These are phyloP conservation scores for Musca vetustissima DNA, from an alignment of 1,140 invertebrate species.

Conservation along the genomic window DNA sequence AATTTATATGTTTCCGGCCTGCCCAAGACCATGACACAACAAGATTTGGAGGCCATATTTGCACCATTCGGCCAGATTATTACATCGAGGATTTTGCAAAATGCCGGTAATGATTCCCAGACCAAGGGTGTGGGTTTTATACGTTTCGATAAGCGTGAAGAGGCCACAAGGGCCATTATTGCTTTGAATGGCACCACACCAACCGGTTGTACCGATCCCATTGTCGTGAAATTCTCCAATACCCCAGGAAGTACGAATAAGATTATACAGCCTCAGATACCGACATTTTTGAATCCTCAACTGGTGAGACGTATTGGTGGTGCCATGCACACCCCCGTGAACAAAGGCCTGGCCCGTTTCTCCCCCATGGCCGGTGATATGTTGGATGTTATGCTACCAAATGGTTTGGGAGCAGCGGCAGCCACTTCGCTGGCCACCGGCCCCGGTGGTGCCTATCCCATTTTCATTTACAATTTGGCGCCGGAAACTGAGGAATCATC, in stretches of 20 bases:
- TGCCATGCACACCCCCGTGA: conserved; percentile 83
- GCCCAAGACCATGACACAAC: conserved; percentile 82
- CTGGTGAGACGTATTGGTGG: conserved; percentile 62
- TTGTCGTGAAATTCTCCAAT: conserved; percentile 66
- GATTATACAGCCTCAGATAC: conserved; percentile 52
- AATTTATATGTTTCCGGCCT: conserved; percentile 87
- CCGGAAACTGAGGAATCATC: conserved; percentile 98
- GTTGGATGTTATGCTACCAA: conserved; percentile 76
- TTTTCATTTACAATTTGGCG: conserved; percentile 98
- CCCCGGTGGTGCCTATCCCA: conserved; percentile 84
- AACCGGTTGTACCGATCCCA: conserved; percentile 61
- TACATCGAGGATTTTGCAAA: conserved; percentile 82
- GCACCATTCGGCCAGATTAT: conserved; percentile 81
- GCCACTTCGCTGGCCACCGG: conserved; percentile 59
- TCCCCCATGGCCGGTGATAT: conserved; percentile 81
- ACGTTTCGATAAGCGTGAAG: conserved; percentile 64
- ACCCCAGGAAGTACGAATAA: conserved; percentile 63
- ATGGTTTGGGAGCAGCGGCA: conserved; percentile 73
- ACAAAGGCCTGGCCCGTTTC: conserved; percentile 84
- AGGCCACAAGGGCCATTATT: conserved; percentile 64
- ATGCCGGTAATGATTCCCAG: conserved; percentile 59
- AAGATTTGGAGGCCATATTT: conserved; percentile 81
- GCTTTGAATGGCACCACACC: conserved; percentile 64
- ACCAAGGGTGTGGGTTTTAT: conserved; percentile 67
- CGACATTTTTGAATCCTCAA: conserved; percentile 61